These are phyloP conservation scores for Sepiola atlantica DNA, from an alignment of 2,888 invertebrate genomes.

Conservation along the genomic window DNA sequence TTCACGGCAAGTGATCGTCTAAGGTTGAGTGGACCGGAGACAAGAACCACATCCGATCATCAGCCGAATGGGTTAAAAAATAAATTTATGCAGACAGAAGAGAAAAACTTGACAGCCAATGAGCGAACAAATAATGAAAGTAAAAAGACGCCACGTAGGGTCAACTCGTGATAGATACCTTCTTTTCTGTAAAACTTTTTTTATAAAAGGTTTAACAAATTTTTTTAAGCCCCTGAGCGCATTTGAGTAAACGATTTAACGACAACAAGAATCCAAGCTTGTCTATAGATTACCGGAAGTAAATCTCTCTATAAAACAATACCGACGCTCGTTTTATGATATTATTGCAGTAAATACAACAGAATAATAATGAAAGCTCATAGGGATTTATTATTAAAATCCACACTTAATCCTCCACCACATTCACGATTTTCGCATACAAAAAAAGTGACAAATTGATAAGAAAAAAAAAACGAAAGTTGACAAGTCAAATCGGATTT, in stretches of 20 bases:
- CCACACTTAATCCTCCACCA: neutral
- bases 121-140: too few relatives aligned
- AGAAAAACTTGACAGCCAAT: too few relatives aligned
- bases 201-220: neutral
- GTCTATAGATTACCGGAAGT: neutral
- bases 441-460: neutral
- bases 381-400: neutral
- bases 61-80: too few relatives aligned
- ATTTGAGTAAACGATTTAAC: neutral
- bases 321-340: neutral
- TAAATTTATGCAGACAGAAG: too few relatives aligned
- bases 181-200: too few relatives aligned
- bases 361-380: neutral
- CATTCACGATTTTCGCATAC: neutral
- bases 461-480: neutral
- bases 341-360: neutral
- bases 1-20: too few relatives aligned
- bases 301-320: neutral
- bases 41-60: too few relatives aligned
- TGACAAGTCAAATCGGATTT: constrained; percentile 32
- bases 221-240: neutral
- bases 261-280: neutral
- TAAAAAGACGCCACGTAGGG: too few relatives aligned
- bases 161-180: too few relatives aligned
- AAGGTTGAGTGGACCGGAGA: too few relatives aligned